Base-by-base conservation (phyloP, 2,888 invertebrate species). In the Lumbricus terrestris region DNA sequence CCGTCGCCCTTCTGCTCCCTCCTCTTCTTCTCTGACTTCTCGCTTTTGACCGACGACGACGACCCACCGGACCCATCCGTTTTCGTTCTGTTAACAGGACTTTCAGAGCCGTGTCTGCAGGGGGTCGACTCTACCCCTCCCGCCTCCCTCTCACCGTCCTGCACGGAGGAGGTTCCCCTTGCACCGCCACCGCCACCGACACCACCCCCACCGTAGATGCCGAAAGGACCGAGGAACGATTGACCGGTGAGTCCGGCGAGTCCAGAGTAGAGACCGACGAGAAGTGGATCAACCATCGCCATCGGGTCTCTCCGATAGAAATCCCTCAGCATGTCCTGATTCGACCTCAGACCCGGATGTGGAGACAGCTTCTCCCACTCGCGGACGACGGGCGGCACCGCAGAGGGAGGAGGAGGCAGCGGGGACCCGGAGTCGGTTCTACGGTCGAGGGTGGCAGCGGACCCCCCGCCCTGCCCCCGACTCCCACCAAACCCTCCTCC, bases 171-270 rank as follows among this genome's bases (percentile, higher is more conserved):
- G n/a, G n/a, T n/a, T n/a, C n/a, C n/a, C n/a, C n/a, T n/a, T n/a
- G n/a, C n/a, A 20, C 5, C 8, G 20, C 85, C 35, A 35, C 85
- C 18, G 5, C 37, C 20, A 0, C 85, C 35, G 18, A 18, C 16
- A 6, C 85, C 85, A 15, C 85, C 34, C 35, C 35, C 35, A 6
- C 85, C 85, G 35, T 85, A 85, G 85, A 85, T 35, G 35, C 85
- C 85, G 85, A 85, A 85, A 35, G 85, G 85, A n/a, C 85, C 85
- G 5, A 85, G 85, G 85, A 35, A 85, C 85, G 85, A 85, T 33
- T 85, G 85, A 18, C 85, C 85, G 2, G 85, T 37, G 6, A 85
- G 85, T 35, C 85, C 85, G 85, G 85, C 85, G 85, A 85, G 85
- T 85, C 85, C 85, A 23, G 85, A 85, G 37, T 85, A 85, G 85